Percentiles rank a stretch among this genome's conserved stretches.
These are phyloP conservation scores for Carettochelys insculpta DNA, from an alignment of 2,113 vertebrate species.

Conservation along the genomic window DNA sequence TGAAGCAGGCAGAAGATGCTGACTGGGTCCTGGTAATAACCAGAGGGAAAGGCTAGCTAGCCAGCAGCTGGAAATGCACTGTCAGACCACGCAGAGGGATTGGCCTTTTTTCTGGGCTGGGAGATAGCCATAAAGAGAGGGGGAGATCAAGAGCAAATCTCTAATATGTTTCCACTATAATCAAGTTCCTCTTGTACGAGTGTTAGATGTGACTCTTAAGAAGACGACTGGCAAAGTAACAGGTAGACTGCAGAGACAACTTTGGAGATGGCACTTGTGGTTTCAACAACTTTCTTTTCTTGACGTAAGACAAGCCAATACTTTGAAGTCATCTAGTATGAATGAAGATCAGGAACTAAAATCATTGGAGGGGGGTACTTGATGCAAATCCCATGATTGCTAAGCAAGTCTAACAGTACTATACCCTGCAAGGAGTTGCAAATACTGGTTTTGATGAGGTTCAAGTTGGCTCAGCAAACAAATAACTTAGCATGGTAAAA, in stretches of 20 bases:
- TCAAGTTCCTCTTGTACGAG: neutral
- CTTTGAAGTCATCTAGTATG: too few relatives aligned
- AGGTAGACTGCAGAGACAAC: neutral
- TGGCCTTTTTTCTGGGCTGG: too few relatives aligned
- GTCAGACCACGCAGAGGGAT: neutral
- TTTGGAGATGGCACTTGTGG: rapidly evolving
- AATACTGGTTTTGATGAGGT: neutral
- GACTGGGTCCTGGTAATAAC: rapidly evolving
- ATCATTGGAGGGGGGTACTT: neutral
- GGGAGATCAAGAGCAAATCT: neutral
- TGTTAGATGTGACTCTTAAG: neutral
- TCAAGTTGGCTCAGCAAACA: neutral
- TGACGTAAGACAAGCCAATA: neutral
- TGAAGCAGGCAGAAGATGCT: rapidly evolving
- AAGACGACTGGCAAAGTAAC: neutral
- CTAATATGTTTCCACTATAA: neutral
- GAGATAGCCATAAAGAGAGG: neutral
- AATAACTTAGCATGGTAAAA: neutral
- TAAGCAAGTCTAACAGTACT: neutral
- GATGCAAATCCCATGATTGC: neutral
- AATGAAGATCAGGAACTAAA: neutral
- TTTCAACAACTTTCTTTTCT: neutral
- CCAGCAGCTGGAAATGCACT: neutral
- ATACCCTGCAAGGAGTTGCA: neutral
- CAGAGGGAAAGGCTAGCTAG: rapidly evolving